Conservation (phyloP, 2,797 vertebrate species). For the Halcyon badia region DNA sequence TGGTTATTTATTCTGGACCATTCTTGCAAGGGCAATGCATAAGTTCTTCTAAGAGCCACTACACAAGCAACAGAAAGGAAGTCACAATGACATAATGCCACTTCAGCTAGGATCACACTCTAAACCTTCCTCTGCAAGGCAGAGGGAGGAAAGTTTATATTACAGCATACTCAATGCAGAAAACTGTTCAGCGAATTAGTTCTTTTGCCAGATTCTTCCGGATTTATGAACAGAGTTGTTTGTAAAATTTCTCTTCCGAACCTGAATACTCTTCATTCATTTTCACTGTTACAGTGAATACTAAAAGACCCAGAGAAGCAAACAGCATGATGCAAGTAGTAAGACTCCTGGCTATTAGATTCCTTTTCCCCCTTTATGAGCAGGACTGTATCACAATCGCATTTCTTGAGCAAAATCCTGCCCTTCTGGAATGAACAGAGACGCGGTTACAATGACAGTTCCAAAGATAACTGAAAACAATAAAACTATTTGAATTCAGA, state of each 20-base stretch:
- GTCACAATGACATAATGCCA: background rate
- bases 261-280: background rate
- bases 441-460: background rate
- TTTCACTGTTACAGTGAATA: background rate
- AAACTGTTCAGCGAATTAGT: background rate
- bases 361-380: background rate
- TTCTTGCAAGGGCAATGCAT: background rate
- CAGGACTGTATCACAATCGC: background rate
- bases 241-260: background rate
- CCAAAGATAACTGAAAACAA: background rate
- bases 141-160: background rate
- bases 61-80: background rate
- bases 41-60: background rate
- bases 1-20: background rate
- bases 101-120: background rate
- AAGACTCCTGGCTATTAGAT: background rate
- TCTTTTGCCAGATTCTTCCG: background rate
- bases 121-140: rapidly evolving
- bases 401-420: background rate
- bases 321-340: background rate
- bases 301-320: background rate
- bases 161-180: background rate
- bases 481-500: background rate
- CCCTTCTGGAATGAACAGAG: background rate
- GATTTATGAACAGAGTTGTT: background rate